Conservation (phyloP, 2,113 vertebrate genomes). For the Melanerpes aurifrons region DNA sequence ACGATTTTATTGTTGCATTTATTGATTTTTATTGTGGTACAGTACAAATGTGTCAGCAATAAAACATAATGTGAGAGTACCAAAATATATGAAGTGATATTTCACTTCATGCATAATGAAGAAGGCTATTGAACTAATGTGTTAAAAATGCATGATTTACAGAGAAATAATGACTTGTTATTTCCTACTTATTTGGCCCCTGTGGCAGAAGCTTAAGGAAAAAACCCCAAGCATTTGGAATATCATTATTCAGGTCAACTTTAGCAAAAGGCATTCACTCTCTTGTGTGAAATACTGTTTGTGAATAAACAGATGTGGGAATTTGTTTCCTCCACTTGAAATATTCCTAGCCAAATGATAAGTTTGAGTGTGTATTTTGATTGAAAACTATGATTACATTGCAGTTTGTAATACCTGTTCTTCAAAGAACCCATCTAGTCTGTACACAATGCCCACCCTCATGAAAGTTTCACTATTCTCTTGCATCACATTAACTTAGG, state of each 20-base stretch:
- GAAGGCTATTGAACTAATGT: neutral
- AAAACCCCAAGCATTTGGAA: neutral
- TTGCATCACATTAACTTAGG: neutral
- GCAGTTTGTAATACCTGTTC: neutral
- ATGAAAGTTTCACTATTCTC: neutral
- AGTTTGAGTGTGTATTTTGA: too few species aligned
- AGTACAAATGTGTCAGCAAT: neutral
- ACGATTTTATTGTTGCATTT: slow-evolving; percentile 44
- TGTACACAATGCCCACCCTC: neutral
- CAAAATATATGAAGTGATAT: neutral
- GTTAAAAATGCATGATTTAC: neutral
- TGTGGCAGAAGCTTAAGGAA: neutral
- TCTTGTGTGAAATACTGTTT: neutral
- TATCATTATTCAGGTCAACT: neutral
- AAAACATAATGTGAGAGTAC: neutral
- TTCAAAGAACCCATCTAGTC: neutral
- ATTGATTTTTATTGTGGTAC: slow-evolving; percentile 42
- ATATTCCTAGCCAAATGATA: neutral
- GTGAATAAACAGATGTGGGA: neutral
- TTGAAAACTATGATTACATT: neutral
- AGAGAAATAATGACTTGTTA: neutral
- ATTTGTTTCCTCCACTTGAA: neutral
- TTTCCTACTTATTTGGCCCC: neutral
- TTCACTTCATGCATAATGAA: neutral
- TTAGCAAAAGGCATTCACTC: neutral